Conservation (phyloP, 2,113 vertebrate species). For the Alouatta palliata region DNA sequence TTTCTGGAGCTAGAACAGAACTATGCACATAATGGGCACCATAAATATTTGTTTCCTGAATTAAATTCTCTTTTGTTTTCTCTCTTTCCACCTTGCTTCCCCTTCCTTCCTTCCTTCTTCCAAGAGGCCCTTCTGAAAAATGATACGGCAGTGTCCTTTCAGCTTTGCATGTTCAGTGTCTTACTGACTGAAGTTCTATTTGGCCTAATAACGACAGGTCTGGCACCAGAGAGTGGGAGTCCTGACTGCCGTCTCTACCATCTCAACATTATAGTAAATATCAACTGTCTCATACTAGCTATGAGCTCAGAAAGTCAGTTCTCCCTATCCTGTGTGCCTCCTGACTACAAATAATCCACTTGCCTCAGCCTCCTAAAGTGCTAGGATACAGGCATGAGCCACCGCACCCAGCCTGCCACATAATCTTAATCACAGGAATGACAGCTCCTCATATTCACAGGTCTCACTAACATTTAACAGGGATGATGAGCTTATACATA, state of each 20-base stretch:
- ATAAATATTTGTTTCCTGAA: not conserved
- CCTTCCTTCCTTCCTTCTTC: not conserved
- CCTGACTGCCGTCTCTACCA: not conserved
- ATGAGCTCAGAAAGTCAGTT: not conserved
- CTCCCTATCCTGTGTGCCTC: not conserved
- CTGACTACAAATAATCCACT: no score
- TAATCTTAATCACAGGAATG: no score
- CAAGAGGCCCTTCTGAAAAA: not conserved
- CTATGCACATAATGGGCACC: not conserved
- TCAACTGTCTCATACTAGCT: not conserved
- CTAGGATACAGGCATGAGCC: no score
- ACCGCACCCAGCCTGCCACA: no score
- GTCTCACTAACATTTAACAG: no score
- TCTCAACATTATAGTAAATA: not conserved
- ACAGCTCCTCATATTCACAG: no score
- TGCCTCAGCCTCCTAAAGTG: no score
- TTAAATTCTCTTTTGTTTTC: no score
- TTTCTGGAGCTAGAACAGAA: not conserved
- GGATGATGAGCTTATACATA: no score
- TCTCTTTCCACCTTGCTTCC: not conserved
- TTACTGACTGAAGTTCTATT: not conserved
- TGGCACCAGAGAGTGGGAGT: not conserved
- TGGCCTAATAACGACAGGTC: not conserved
- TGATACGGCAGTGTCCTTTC: not conserved
- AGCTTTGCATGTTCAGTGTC: not conserved